phyloP scores from a whole-genome alignment of 2,888 invertebrate genomes.

The Chirona hameri region DNA sequence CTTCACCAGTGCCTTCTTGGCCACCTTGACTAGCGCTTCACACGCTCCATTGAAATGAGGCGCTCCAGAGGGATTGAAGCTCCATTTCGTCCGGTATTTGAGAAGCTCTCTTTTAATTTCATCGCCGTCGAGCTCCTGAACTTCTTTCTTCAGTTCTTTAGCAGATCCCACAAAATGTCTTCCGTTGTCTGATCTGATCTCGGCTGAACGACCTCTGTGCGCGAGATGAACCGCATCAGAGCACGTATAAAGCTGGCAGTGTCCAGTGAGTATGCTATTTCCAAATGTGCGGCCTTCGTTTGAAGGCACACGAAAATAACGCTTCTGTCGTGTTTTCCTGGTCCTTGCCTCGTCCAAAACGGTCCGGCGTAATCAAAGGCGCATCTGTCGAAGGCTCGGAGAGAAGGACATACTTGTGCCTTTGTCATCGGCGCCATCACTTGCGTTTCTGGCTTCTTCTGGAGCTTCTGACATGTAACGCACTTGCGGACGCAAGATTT shows the following conservation, averaged over 20 bases:
- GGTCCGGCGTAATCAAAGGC: background rate
- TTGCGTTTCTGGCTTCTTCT: background rate
- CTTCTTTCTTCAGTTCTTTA: background rate
- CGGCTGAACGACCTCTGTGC: background rate
- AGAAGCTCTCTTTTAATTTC: background rate
- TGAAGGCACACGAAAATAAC: background rate
- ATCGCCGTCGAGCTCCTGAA: background rate
- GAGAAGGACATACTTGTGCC: background rate
- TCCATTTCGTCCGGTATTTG: background rate
- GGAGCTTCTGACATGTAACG: background rate
- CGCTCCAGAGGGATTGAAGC: background rate
- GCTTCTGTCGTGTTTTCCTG: background rate
- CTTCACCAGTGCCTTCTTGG: background rate
- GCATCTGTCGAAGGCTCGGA: background rate
- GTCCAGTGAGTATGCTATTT: background rate
- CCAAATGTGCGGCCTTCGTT: background rate
- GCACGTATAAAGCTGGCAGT: background rate
- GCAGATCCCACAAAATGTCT: background rate
- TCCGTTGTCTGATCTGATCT: background rate
- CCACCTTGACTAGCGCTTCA: background rate
- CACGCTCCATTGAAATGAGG: background rate
- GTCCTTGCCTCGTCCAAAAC: background rate
- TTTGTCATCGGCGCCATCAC: background rate
- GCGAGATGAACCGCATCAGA: background rate
- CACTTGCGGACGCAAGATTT: background rate